A percentile compares a stretch with the other conserved stretches of the same genome.
phyloP scores from a whole-genome alignment of 2,888 invertebrate species.

The Oscheius sp. region DNA sequence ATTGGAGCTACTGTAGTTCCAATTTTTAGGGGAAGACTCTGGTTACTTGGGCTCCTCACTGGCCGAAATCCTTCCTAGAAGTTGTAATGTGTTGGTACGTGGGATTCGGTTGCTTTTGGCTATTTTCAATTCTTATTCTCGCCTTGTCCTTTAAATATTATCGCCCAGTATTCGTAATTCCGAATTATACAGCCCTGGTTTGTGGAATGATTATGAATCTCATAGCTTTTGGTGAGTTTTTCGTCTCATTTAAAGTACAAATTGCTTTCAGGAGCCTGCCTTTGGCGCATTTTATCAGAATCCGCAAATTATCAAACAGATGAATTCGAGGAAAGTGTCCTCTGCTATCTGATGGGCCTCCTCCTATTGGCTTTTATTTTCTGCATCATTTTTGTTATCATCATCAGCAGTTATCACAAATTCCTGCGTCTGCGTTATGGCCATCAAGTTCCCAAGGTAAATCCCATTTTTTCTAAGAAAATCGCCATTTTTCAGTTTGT shows the following conservation, averaged over 20 bases:
- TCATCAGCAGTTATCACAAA: slow-evolving; percentile 56
- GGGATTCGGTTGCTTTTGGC: slow-evolving; percentile 63
- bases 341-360: slow-evolving; percentile 58
- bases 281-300: slow-evolving; percentile 51
- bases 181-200: slow-evolving; percentile 63
- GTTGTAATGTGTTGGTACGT: slow-evolving; percentile 64
- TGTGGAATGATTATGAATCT: slow-evolving; percentile 63
- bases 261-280: slow-evolving; percentile 43
- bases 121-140: slow-evolving; percentile 61
- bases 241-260: not conserved
- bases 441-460: slow-evolving; percentile 40
- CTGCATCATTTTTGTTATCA: slow-evolving; percentile 55
- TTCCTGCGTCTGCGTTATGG: slow-evolving; percentile 59
- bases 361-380: slow-evolving; percentile 56
- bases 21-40: slow-evolving; percentile 41
- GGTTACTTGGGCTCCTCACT: slow-evolving; percentile 52
- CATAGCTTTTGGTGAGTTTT: slow-evolving; percentile 56
- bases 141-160: slow-evolving; percentile 66
- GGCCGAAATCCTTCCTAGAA: slow-evolving; percentile 63
- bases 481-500: slow-evolving; percentile 38
- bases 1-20: not conserved
- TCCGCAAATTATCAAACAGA: slow-evolving; percentile 58
- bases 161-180: slow-evolving; percentile 65
- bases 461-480: not conserved
- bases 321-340: slow-evolving; percentile 55